Evolutionary conservation across 2,113 vertebrate genomes (phyloP).

Genomic region (Myiopsitta monachus): DNA sequence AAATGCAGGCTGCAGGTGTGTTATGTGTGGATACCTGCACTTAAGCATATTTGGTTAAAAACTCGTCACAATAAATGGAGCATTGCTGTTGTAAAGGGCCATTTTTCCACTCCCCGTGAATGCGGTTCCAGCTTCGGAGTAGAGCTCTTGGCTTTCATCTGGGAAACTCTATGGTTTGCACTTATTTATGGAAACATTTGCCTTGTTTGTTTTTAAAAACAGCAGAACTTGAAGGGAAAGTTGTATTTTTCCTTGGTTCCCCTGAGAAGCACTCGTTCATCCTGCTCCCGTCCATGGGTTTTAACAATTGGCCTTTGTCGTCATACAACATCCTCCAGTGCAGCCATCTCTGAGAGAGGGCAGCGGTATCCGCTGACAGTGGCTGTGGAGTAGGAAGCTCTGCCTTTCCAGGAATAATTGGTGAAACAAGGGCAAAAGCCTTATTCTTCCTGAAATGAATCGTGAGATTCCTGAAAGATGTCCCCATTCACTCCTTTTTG

Average conservation of each 20-base stretch:
- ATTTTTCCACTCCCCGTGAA: not conserved
- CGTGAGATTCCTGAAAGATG: not conserved
- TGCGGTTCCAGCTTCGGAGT: not conserved
- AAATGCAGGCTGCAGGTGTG: not conserved
- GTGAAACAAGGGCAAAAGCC: not conserved
- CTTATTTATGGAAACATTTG: slow-evolving; percentile 1
- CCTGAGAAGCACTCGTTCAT: not conserved
- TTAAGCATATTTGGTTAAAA: not conserved
- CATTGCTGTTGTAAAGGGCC: not conserved
- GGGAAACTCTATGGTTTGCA: not conserved
- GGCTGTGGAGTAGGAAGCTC: not conserved
- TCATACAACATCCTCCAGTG: not conserved
- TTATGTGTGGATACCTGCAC: not conserved
- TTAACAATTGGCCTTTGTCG: not conserved
- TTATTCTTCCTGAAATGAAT: not conserved
- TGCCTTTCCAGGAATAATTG: not conserved
- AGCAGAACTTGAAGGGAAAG: not conserved
- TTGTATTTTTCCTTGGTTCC: slow-evolving; percentile 14
- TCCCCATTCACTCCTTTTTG: not conserved
- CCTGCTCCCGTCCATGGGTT: accelerated
- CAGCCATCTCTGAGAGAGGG: not conserved
- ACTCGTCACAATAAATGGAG: not conserved
- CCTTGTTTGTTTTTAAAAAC: slow-evolving; percentile 38
- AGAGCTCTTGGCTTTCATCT: not conserved
- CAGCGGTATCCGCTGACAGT: not conserved